Evolutionary conservation across 2,888 invertebrate species (phyloP), one percentile per base, ranked within the genome.

Genomic region (Diogma glabrata): DNA sequence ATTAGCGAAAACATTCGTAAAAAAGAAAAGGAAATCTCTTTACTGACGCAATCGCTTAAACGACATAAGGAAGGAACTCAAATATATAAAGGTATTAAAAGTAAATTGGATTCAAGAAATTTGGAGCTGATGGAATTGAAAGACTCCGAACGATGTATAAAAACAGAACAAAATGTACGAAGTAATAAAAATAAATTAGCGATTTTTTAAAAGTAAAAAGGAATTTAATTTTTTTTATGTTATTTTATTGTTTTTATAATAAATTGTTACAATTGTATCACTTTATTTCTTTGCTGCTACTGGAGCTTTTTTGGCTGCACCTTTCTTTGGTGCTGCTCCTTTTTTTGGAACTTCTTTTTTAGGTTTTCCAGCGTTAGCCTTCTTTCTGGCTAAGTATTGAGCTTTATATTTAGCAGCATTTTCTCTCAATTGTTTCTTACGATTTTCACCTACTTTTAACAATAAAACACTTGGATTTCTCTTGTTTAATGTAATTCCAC

Each of bases 141-240:
- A 57, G 73, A 70, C 26, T 78, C 77, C 49, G 84, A 85, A 55
- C 73, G 67, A 47, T 77, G 73, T 58, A 79, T 89, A 52, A 67
- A 73, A 40, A 77, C 75, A 55, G 88, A 89, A 67, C 85, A 87
- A 62, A 77, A 72, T 58, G 73, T 78, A 45, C 75, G 88, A 56
- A 83, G 79, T 57, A 81, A 81, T 61, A 82, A 83, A 64, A 80
- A 80, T 59, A 87, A 87, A 70, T 73, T 88, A 70, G 78, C 81
- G 43, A 73, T 85, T 58, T 89, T 89, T 75, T 88, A 75, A 72
- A 52, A 52, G 47, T 65, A 60, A 70, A 65, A 24, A n/a, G 69
- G 59, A 58, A 56, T 52, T 50, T 17, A 55, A 54, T 69, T 67
- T 72, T 73, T 72, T 16, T 3, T 9, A n/a, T 22, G 8, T 38